phyloP scores from a whole-genome alignment of 2,888 invertebrate genomes.

The Drosophila birchii region DNA sequence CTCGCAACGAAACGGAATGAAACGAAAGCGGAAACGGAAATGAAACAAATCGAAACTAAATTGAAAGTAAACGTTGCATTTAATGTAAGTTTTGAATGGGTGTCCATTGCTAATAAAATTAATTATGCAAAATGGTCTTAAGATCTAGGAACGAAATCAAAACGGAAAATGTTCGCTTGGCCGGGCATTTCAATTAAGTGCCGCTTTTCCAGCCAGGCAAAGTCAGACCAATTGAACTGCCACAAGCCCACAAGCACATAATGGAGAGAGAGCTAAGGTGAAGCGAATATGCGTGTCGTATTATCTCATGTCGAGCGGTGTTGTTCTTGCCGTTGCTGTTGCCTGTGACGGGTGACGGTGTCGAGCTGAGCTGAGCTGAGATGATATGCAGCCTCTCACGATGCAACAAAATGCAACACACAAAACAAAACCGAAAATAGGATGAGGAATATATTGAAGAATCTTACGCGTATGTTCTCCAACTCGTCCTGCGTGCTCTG shows the following conservation, averaged over 20 bases:
- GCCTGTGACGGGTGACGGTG: constrained; percentile 21
- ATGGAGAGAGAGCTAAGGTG: constrained; percentile 20
- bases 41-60: constrained; percentile 47
- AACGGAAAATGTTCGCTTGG: constrained; percentile 32
- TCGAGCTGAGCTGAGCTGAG: constrained; percentile 24
- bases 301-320: constrained; percentile 31
- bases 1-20: constrained; percentile 52
- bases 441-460: constrained; percentile 84
- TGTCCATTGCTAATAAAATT: constrained; percentile 43
- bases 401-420: constrained; percentile 84
- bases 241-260: constrained; percentile 36
- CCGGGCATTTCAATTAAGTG: constrained; percentile 69
- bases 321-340: constrained; percentile 37
- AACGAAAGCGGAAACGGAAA: constrained; percentile 28
- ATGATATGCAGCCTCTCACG: constrained; percentile 61
- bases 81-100: constrained; percentile 59
- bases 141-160: constrained; percentile 49
- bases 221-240: constrained; percentile 71
- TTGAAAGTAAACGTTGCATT: constrained; percentile 67
- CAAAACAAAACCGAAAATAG: constrained; percentile 84
- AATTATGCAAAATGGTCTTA: constrained; percentile 61
- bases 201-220: constrained; percentile 72
- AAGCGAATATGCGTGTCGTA: constrained; percentile 44
- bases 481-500: constrained; percentile 94
- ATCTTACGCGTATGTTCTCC: constrained; percentile 93